Percentiles rank a stretch among this genome's conserved stretches.
Conservation (phyloP, 2,797 vertebrate species). For the Phrynocephalus guinanensis region DNA sequence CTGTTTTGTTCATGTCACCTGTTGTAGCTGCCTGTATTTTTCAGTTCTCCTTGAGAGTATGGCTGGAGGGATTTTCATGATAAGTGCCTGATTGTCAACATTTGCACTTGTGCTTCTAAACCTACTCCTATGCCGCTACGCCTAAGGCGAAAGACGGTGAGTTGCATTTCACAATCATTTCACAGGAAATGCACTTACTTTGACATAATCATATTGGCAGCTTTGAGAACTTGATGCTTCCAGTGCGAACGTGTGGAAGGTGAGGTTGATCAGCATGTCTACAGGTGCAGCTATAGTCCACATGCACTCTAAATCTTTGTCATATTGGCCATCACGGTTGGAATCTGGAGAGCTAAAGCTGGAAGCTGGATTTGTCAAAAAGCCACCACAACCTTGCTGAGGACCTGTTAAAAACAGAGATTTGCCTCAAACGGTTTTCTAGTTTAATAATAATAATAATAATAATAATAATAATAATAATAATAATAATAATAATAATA, state of each 20-base stretch:
- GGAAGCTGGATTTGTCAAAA: slow-evolving; percentile 75
- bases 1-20: neutral
- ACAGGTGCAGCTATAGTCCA: slow-evolving; percentile 85
- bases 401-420: slow-evolving; percentile 79
- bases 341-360: slow-evolving; percentile 86
- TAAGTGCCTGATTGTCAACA: neutral
- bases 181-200: slow-evolving; percentile 76
- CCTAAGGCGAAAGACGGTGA: neutral
- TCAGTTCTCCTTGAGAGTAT: neutral
- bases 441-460: too few relatives aligned
- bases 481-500: too few relatives aligned
- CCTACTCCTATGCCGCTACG: neutral
- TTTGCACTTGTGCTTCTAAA: neutral
- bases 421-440: neutral
- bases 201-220: slow-evolving; percentile 88
- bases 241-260: slow-evolving; percentile 84
- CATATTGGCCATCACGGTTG: slow-evolving; percentile 85
- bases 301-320: slow-evolving; percentile 83
- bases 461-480: too few relatives aligned
- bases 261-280: slow-evolving; percentile 87
- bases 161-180: neutral
- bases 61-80: neutral
- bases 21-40: neutral
- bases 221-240: slow-evolving; percentile 66
- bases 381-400: slow-evolving; percentile 90